A percentile compares a stretch with the other conserved stretches of the same genome.
These are phyloP conservation scores for Drosophila mimica DNA, from an alignment of 2,888 invertebrate species.

Conservation along the genomic window DNA sequence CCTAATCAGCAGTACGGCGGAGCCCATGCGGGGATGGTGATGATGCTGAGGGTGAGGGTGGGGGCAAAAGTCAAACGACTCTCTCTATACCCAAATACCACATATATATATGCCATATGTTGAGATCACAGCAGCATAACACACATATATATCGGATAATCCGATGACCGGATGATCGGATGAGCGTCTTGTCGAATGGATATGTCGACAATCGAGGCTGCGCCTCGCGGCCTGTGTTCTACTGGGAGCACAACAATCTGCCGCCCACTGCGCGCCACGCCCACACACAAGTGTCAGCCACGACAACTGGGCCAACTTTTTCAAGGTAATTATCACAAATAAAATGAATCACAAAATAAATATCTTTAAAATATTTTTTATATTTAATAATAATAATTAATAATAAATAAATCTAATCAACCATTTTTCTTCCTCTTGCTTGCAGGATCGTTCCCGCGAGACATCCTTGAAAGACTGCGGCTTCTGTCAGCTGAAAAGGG, in stretches of 20 bases:
- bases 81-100: slow-evolving; percentile 14
- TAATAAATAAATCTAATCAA: background rate
- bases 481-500: slow-evolving; percentile 41
- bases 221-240: slow-evolving; percentile 18
- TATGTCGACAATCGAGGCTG: slow-evolving; percentile 17
- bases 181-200: slow-evolving; percentile 21
- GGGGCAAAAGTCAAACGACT: slow-evolving; percentile 27
- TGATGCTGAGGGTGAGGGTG: background rate
- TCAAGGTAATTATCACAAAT: slow-evolving; percentile 64
- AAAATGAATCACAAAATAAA: background rate
- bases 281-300: slow-evolving; percentile 44
- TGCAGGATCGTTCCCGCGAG: slow-evolving; percentile 40
- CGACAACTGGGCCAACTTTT: slow-evolving; percentile 53
- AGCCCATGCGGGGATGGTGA: background rate
- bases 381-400: background rate
- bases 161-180: background rate
- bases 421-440: background rate
- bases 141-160: slow-evolving; percentile 10
- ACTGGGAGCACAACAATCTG: slow-evolving; percentile 9
- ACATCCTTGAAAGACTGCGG: slow-evolving; percentile 55
- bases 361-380: background rate
- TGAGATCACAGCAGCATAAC: background rate
- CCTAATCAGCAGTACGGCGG: background rate
- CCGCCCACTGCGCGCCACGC: slow-evolving; percentile 48
- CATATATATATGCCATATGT: slow-evolving; percentile 3